Conservation (phyloP, 2,888 invertebrate genomes). For the Trisateles emortualis region DNA sequence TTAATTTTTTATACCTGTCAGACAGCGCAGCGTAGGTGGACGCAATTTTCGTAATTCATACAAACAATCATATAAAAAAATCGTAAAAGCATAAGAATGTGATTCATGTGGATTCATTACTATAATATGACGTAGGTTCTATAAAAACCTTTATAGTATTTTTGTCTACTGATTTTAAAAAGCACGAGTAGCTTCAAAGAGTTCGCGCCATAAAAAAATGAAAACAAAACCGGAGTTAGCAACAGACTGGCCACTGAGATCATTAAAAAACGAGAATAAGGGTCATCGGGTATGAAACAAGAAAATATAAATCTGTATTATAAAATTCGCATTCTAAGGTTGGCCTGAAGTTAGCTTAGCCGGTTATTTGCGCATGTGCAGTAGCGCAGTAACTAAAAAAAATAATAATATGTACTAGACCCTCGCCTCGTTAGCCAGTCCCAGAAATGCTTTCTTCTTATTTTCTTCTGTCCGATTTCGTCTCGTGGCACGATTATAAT, state of each 20-base stretch:
- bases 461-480: no score
- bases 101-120: conserved; percentile 16
- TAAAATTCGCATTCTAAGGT: no score
- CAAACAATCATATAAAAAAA: conserved; percentile 14
- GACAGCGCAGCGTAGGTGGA: conserved; percentile 20
- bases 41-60: conserved; percentile 17
- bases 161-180: conserved; percentile 28
- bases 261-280: conserved; percentile 48
- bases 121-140: conserved; percentile 35
- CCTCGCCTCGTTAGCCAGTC: no score
- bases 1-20: no score
- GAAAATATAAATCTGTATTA: not conserved
- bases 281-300: conserved; percentile 21
- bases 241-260: conserved; percentile 56
- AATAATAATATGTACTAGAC: no score
- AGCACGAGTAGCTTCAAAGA: conserved; percentile 40
- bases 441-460: no score
- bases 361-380: no score
- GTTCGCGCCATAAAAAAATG: conserved; percentile 43
- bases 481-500: no score
- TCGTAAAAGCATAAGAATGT: conserved; percentile 16
- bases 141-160: conserved; percentile 40
- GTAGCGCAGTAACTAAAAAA: no score
- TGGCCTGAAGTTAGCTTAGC: no score
- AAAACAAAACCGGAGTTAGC: conserved; percentile 60